phyloP scores from a whole-genome alignment of 2,888 invertebrate genomes.

The Rhagonycha fulva region DNA sequence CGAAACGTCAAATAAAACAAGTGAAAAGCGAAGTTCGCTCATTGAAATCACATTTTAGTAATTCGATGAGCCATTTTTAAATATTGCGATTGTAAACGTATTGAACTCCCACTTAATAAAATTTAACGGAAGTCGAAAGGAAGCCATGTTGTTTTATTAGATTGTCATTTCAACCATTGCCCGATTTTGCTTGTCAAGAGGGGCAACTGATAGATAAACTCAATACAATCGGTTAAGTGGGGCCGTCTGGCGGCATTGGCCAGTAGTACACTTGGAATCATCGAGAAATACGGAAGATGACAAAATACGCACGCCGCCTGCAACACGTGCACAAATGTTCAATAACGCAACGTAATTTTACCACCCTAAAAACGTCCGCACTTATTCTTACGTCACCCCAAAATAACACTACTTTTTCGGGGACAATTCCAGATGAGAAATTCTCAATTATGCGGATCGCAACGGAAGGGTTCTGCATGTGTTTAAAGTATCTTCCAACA shows the following conservation, averaged over 20 bases:
- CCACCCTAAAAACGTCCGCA: background rate
- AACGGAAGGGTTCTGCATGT: background rate
- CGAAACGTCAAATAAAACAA: background rate
- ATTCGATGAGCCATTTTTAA: conserved; percentile 7
- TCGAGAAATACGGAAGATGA: conserved; percentile 9
- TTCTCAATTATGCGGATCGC: background rate
- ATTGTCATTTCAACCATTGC: conserved; percentile 38
- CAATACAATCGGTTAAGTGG: conserved; percentile 37
- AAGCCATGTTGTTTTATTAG: conserved; percentile 43
- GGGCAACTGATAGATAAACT: conserved; percentile 24
- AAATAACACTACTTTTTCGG: background rate
- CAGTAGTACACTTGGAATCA: conserved; percentile 31
- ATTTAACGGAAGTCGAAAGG: conserved; percentile 42
- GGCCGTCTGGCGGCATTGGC: conserved; percentile 43
- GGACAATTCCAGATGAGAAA: background rate
- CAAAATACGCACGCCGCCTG: conserved; percentile 26
- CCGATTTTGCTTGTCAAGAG: conserved; percentile 22
- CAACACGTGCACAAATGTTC: conserved; percentile 28
- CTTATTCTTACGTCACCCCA: background rate
- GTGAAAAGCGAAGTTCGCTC: background rate
- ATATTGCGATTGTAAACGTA: conserved; percentile 28
- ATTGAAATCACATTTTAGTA: background rate
- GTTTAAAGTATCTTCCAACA: background rate
- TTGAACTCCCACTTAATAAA: conserved; percentile 37
- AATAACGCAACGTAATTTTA: background rate